Evolutionary conservation across 2,113 vertebrate species (phyloP).

Genomic region (Pipa parva): DNA sequence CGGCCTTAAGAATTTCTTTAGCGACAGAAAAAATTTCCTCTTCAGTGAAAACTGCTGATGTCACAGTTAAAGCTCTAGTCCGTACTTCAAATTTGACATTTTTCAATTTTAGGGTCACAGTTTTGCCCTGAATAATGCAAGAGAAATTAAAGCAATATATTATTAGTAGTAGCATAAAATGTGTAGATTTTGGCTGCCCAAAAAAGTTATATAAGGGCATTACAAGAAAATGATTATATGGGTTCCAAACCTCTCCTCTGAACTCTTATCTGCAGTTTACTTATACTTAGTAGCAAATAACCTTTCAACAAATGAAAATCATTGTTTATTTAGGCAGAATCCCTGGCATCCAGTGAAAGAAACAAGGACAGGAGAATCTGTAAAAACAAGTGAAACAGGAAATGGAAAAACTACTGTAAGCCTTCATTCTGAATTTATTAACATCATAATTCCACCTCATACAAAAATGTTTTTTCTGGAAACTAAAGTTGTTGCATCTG

Average conservation of each 20-base stretch:
- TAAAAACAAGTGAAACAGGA: slow-evolving; percentile 23
- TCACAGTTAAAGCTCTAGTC: slow-evolving; percentile 77
- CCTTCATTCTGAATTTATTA: not conserved
- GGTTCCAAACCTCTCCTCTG: too few species aligned
- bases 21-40: slow-evolving; percentile 89
- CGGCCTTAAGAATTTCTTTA: slow-evolving; percentile 83
- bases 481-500: not conserved
- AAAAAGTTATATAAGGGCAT: slow-evolving; percentile 7
- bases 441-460: not conserved
- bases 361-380: not conserved
- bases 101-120: slow-evolving; percentile 90
- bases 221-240: not conserved
- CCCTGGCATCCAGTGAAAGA: slow-evolving; percentile 7
- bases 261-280: not conserved
- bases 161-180: not conserved
- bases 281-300: not conserved
- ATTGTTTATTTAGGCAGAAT: not conserved
- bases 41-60: slow-evolving; percentile 72
- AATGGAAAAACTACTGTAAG: not conserved
- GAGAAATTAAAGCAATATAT: not conserved
- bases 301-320: not conserved
- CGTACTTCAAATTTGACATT: slow-evolving; percentile 95
- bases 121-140: slow-evolving; percentile 73
- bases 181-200: slow-evolving; percentile 23
- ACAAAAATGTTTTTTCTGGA: not conserved